Percentiles rank a stretch among this genome's conserved stretches.
phyloP scores from a whole-genome alignment of 2,888 invertebrate species.

The Liodrosophila aerea region DNA sequence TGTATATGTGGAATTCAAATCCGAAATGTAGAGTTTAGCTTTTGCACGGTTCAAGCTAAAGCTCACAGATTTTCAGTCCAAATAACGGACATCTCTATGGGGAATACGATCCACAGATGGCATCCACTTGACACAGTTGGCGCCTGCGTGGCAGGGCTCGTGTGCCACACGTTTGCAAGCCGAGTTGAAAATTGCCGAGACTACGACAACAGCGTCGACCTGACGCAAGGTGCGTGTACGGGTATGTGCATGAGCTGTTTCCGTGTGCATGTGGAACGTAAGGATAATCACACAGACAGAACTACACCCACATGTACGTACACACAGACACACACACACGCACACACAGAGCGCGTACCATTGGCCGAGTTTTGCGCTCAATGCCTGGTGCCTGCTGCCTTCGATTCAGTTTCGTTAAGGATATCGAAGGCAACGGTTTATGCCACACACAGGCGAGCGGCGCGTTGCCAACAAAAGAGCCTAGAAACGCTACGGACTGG shows the following conservation, averaged over 20 bases:
- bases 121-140: slow-evolving; percentile 22
- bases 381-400: slow-evolving; percentile 24
- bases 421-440: slow-evolving; percentile 54
- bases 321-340: slow-evolving; percentile 6
- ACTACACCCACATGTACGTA: slow-evolving; percentile 1
- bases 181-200: neutral
- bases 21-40: too few species aligned
- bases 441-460: slow-evolving; percentile 13
- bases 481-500: neutral
- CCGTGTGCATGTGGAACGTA: slow-evolving; percentile 50
- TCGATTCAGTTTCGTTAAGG: slow-evolving; percentile 55
- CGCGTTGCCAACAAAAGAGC: neutral
- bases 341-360: slow-evolving; percentile 16
- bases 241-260: slow-evolving; percentile 14
- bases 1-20: too few species aligned
- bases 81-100: slow-evolving; percentile 26
- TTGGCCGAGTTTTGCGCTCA: slow-evolving; percentile 56
- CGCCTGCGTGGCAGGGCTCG: slow-evolving; percentile 42
- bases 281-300: slow-evolving; percentile 16
- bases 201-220: slow-evolving; percentile 24
- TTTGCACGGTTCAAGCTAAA: too few species aligned
- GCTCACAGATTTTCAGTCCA: neutral
- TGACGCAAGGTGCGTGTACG: slow-evolving; percentile 38
- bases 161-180: slow-evolving; percentile 3
- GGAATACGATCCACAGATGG: slow-evolving; percentile 41